These are phyloP conservation scores for Brachionus koreanus DNA, from an alignment of 1,140 invertebrate genomes.

Conservation along the genomic window DNA sequence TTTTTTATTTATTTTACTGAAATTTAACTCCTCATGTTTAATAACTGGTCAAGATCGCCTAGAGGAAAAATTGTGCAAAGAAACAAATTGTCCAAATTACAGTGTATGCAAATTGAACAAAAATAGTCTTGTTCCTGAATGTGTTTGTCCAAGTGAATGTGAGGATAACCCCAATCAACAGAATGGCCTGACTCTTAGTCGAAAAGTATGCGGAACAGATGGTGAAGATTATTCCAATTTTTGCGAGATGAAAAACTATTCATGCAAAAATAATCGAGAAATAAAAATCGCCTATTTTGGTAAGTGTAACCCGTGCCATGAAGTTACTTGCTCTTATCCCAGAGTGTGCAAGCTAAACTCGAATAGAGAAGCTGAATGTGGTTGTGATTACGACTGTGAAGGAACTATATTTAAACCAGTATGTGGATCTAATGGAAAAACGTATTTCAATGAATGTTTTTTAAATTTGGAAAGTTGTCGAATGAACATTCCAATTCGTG, in stretches of 20 bases:
- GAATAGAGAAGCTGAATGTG: constrained; percentile 33
- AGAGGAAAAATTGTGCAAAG: not conserved
- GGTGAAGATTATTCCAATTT: constrained; percentile 33
- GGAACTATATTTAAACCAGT: constrained; percentile 25
- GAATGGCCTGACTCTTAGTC: not conserved
- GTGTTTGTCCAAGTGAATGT: constrained; percentile 26
- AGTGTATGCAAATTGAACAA: constrained; percentile 4
- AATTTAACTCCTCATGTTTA: not conserved
- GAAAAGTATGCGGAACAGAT: constrained; percentile 11
- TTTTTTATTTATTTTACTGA: not conserved
- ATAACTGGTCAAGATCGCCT: constrained; percentile 23
- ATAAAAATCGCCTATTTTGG: constrained; percentile 35
- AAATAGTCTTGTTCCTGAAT: not conserved
- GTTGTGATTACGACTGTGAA: constrained; percentile 11
- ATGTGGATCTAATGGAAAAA: constrained; percentile 47
- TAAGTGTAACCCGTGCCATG: constrained; percentile 41
- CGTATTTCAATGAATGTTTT: constrained; percentile 46
- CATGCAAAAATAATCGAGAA: not conserved
- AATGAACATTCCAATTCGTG: constrained; percentile 1
- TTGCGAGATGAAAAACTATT: constrained; percentile 32
- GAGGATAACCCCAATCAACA: not conserved
- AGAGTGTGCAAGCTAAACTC: constrained; percentile 32
- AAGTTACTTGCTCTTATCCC: constrained; percentile 15
- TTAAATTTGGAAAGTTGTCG: constrained; percentile 46
- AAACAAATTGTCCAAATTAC: constrained; percentile 4